Evolutionary conservation across 2,888 invertebrate genomes (phyloP), one percentile per base, ranked within the genome.

Genomic region (Polydrusus tereticollis): DNA sequence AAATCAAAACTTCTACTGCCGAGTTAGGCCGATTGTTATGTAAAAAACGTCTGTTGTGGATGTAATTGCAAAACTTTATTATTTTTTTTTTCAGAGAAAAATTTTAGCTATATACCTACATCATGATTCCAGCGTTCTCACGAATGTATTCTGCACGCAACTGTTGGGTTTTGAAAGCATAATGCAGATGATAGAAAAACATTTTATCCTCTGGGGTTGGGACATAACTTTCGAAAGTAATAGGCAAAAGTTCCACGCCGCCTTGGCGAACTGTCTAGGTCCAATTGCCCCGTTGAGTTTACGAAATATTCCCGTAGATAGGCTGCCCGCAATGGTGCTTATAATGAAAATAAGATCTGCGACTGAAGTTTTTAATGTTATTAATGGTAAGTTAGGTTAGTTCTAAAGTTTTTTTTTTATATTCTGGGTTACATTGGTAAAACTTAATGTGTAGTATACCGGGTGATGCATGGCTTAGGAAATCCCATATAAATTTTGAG

Each of bases 181-280:
- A 60, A 91, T 97, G 81, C 94, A 96, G 83, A 94, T 95, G 73
- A 89, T 99, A 55, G 91, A 93, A 68, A 92, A 92, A 69, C 96
- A 97, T 87, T 99, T 97, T 86, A 88, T 98, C 52, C 90, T 97
- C 1, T 99, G 97, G 91, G 98, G 98, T 71, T 99, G 99, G 99
- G 99, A 99, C 86, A 89, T 98, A 78, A 97, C 98, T 8, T 91
- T 92, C 78, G 93, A 94, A 76, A 90, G 93, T 77, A 98, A 98
- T 85, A 92, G 93, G 84, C 90, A 74, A 81, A 94, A 94, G 87
- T 89, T 96, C 80, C 87, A 96, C 78, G 88, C 90, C 41, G 91
- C 94, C 10, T 90, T 96, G 63, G 90, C 91, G 69, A 91, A 90
- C 77, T 90, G 92, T 68, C 90, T 98, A 78, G 96, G 97, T 10